Conservation (phyloP, 2,888 invertebrate genomes). For the Melipona beecheii region DNA sequence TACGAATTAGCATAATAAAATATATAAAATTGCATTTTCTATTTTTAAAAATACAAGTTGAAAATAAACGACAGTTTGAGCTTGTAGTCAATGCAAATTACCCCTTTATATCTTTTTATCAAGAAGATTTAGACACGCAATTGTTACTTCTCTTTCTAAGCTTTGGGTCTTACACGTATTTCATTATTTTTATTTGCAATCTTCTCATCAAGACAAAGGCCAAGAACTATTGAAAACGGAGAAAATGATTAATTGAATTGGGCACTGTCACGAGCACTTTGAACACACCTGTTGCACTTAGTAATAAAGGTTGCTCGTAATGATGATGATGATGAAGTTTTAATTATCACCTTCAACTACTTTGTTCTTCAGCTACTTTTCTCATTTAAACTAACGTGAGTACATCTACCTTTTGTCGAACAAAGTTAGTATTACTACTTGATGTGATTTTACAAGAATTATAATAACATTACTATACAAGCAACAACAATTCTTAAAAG, state of each 20-base stretch:
- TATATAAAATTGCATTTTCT: background rate
- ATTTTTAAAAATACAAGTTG: background rate
- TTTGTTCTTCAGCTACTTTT: background rate
- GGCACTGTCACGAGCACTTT: background rate
- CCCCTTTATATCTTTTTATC: background rate
- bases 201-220: background rate
- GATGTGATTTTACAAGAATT: background rate
- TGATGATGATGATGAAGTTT: constrained; percentile 2
- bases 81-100: too few relatives aligned
- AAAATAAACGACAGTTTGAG: background rate
- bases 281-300: background rate
- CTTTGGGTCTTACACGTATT: too few relatives aligned
- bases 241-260: background rate
- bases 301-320: background rate
- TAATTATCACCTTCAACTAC: background rate
- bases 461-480: background rate
- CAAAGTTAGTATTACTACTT: background rate
- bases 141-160: background rate
- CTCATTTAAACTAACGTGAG: background rate
- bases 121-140: background rate
- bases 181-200: background rate
- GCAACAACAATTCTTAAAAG: background rate
- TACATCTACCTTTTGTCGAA: background rate
- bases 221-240: background rate
- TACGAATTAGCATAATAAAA: background rate